Conservation (phyloP, 1,140 invertebrate species). For the Notospermus geniculatus region DNA sequence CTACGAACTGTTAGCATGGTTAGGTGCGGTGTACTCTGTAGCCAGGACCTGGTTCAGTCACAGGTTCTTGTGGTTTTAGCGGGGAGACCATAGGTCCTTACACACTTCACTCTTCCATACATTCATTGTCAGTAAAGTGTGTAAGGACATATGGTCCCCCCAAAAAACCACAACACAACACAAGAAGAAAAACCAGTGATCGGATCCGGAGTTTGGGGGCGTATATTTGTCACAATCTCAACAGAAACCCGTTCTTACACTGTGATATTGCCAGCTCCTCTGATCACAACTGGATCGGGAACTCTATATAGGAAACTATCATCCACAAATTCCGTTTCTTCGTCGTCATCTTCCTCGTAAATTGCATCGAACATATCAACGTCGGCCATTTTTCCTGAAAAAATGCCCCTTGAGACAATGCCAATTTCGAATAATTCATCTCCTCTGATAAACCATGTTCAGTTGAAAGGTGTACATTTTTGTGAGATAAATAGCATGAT, state of each 20-base stretch:
- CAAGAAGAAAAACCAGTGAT: slow-evolving; percentile 2
- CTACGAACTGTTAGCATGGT: no score
- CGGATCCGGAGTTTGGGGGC: not conserved
- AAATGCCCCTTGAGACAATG: not conserved
- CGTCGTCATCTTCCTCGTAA: slow-evolving; percentile 78
- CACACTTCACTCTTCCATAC: no score
- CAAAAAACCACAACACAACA: no score
- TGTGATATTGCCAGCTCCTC: slow-evolving; percentile 93
- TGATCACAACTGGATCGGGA: slow-evolving; percentile 84
- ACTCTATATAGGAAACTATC: slow-evolving; percentile 69
- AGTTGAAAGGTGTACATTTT: no score
- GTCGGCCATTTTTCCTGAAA: slow-evolving; percentile 71
- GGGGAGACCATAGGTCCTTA: no score
- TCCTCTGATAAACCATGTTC: no score
- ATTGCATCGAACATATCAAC: slow-evolving; percentile 94
- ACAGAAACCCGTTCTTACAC: slow-evolving; percentile 68
- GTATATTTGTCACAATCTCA: not conserved
- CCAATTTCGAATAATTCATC: not conserved
- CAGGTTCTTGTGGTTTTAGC: no score
- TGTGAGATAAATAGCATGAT: no score
- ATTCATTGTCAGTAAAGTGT: no score
- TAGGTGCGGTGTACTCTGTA: no score
- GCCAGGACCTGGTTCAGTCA: no score
- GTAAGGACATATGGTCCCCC: no score
- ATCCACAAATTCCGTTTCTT: slow-evolving; percentile 72